Evolutionary conservation across 2,797 vertebrate species (phyloP).

Genomic region (Chanos chanos): DNA sequence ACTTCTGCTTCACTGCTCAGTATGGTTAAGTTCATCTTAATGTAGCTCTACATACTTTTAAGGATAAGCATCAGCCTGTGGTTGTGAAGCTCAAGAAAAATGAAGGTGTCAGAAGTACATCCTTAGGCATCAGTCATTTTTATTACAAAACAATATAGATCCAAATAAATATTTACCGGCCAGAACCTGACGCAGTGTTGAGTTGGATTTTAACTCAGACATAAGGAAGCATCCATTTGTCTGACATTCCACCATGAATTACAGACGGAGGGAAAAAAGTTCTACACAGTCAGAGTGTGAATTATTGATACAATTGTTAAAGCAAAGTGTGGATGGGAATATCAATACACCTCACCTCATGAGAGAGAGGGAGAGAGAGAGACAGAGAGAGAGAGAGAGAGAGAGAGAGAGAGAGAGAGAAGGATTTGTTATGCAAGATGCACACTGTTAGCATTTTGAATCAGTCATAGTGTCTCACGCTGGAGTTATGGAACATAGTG

Average conservation of each 20-base stretch:
- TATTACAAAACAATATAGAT: constrained; percentile 1
- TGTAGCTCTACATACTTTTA: constrained; percentile 2
- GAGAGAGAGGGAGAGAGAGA: constrained; percentile 15
- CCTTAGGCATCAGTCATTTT: constrained; percentile 16
- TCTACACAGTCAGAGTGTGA: constrained; percentile 42
- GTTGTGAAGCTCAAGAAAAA: constrained; percentile 23
- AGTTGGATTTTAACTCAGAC: not conserved
- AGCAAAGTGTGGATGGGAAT: constrained; percentile 50
- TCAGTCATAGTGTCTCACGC: too few species aligned
- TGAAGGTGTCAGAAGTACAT: constrained; percentile 13
- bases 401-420: not conserved
- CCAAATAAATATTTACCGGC: not conserved
- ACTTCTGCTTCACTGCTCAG: constrained; percentile 3
- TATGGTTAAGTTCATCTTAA: not conserved
- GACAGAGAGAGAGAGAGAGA: not conserved
- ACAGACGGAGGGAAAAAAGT: constrained; percentile 35
- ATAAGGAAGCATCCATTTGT: constrained; percentile 20
- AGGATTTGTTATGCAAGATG: not conserved
- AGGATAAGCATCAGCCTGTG: not conserved
- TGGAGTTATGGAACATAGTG: too few species aligned
- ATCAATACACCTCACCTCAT: constrained; percentile 53
- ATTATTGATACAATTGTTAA: constrained; percentile 61
- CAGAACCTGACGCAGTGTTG: constrained; percentile 1
- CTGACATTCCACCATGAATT: constrained; percentile 34
- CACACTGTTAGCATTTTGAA: not conserved